These are phyloP conservation scores for Cosmorhoe ocellata DNA, from an alignment of 2,888 invertebrate species.

Conservation along the genomic window DNA sequence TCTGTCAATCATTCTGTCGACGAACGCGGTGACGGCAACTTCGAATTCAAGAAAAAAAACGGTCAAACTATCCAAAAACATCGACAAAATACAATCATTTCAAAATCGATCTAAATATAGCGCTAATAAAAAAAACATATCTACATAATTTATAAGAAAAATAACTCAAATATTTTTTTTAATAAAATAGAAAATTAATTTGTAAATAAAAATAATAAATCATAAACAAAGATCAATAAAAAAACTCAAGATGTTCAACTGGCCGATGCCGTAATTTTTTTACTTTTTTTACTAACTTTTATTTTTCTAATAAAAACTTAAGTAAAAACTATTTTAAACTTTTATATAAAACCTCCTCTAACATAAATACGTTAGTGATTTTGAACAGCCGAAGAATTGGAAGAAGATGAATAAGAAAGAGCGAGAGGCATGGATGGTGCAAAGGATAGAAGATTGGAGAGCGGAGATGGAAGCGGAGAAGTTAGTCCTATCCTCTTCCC, in stretches of 20 bases:
- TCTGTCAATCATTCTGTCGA: conserved; percentile 19
- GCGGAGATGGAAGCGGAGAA: conserved; percentile 67
- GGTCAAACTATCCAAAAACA: not conserved
- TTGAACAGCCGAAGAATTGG: conserved; percentile 68
- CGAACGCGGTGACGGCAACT: conserved; percentile 10
- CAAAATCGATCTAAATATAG: too few species aligned
- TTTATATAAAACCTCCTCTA: conserved; percentile 13
- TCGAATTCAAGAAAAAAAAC: conserved; percentile 4
- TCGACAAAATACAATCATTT: too few species aligned
- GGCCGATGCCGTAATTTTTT: conserved; percentile 19
- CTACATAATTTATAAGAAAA: not conserved
- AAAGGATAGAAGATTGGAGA: conserved; percentile 63
- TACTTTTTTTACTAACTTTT: not conserved
- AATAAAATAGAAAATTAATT: not conserved
- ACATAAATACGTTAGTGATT: conserved; percentile 26
- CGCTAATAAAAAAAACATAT: not conserved
- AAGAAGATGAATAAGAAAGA: conserved; percentile 70
- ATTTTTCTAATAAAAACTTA: not conserved
- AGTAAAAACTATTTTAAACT: not conserved
- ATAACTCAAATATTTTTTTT: not conserved
- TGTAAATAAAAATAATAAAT: not conserved
- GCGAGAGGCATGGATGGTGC: conserved; percentile 58
- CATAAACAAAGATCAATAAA: conserved; percentile 1
- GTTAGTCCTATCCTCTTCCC: conserved; percentile 53
- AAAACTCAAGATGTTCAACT: conserved; percentile 12